Conservation (phyloP, 2,797 vertebrate genomes). For the Discoglossus pictus region DNA sequence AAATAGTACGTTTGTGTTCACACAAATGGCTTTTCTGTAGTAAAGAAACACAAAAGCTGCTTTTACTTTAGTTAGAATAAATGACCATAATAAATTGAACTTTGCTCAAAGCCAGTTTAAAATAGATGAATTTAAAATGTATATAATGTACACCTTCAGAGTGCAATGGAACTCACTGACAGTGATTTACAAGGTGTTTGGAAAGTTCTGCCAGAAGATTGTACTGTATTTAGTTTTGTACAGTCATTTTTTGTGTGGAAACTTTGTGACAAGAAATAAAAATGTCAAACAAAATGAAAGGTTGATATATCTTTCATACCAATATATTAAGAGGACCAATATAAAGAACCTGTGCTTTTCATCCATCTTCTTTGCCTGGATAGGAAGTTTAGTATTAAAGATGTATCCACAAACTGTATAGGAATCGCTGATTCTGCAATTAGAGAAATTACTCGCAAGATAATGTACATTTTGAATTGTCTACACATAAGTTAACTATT, state of each 20-base stretch:
- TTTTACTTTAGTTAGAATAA: too few relatives aligned
- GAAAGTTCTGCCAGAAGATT: constrained; percentile 43
- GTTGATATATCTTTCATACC: constrained; percentile 55
- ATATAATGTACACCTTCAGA: background rate
- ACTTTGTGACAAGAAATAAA: constrained; percentile 52
- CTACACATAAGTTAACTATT: too few relatives aligned
- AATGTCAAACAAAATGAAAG: constrained; percentile 58
- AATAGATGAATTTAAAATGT: background rate
- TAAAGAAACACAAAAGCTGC: too few relatives aligned
- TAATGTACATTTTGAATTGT: too few relatives aligned
- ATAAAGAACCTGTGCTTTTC: constrained; percentile 39
- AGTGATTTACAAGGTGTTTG: constrained; percentile 44
- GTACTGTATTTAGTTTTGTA: constrained; percentile 40
- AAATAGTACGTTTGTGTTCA: too few relatives aligned
- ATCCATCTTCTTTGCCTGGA: constrained; percentile 44
- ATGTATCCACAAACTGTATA: constrained; percentile 20
- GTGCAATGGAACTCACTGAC: constrained; percentile 25
- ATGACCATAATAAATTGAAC: background rate
- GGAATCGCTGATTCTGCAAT: constrained; percentile 31
- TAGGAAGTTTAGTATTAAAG: constrained; percentile 35
- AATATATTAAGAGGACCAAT: constrained; percentile 52
- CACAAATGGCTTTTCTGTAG: too few relatives aligned
- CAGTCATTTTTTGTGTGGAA: constrained; percentile 34
- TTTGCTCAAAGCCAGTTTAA: background rate
- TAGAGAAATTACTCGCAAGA: too few relatives aligned